Percentiles rank a stretch among this genome's conserved stretches.
phyloP scores from a whole-genome alignment of 2,797 vertebrate genomes.

The Acestrorhynchus altus region DNA sequence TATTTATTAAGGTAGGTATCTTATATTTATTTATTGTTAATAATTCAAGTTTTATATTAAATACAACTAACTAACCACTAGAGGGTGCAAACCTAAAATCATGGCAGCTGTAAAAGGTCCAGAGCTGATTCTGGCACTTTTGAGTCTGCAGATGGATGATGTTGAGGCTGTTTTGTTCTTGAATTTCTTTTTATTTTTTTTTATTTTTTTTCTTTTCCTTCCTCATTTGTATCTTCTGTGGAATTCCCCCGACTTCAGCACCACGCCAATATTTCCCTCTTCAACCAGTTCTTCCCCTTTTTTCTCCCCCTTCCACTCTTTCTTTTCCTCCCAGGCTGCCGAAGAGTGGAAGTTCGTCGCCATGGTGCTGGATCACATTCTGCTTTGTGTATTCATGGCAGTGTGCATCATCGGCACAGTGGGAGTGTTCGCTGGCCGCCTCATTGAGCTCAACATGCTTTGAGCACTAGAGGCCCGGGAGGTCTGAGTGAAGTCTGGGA shows the following conservation, averaged over 20 bases:
- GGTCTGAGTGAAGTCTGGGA: conserved; percentile 32
- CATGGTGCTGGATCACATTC: conserved; percentile 96
- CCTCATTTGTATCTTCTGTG: not conserved
- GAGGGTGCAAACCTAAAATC: not conserved
- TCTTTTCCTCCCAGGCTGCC: conserved; percentile 78
- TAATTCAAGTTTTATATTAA: no score
- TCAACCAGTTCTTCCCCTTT: conserved; percentile 15
- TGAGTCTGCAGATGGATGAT: not conserved
- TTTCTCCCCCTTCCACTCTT: conserved; percentile 21
- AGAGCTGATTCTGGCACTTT: not conserved
- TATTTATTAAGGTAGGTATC: no score
- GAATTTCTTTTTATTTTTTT: not conserved
- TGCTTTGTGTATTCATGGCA: conserved; percentile 93
- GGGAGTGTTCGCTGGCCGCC: conserved; percentile 91
- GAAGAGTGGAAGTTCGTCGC: conserved; percentile 99
- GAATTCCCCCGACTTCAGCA: not conserved
- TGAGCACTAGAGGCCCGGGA: conserved; percentile 61
- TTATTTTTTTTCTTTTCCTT: not conserved
- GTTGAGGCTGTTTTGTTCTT: not conserved
- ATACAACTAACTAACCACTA: not conserved
- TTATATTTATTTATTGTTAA: no score
- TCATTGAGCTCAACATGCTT: conserved; percentile 91
- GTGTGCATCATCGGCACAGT: conserved; percentile 93
- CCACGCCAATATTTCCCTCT: not conserved
- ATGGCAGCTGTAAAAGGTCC: not conserved